Evolutionary conservation across 2,888 invertebrate species (phyloP), one percentile per base, ranked within the genome.

Genomic region (Watsonalla cultraria): DNA sequence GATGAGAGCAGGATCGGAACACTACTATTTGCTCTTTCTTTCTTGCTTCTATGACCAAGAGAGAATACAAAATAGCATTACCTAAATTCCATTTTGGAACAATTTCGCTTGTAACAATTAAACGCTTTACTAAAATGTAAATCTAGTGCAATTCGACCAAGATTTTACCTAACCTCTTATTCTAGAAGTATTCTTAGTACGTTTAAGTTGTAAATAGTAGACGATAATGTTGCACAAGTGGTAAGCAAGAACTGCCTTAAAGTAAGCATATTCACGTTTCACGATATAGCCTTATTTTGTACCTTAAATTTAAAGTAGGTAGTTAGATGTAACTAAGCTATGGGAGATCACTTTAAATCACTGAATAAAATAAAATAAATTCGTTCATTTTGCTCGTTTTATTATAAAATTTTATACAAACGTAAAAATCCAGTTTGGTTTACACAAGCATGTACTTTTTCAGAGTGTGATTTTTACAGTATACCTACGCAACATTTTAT

Each of bases 201-300:
- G 68, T 59, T 56, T 59, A 71, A 76, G 61, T 64, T 81, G 80
- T 83, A 84, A 64, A 84, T 83, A 86, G 60, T 82, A 80, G 73
- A 54, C 53, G 54, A 53, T 61, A 66, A 73, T 72, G 74, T 69
- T 76, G 78, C 83, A 82, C 81, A 72, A 84, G 82, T 78, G 82
- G 83, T 87, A 85, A 80, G 78, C 77, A 78, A 82, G 71, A 84
- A 88, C 86, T 89, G 87, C 89, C 89, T 89, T 90, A 89, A 74
- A 62, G 54, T 84, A 83, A 82, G 84, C 79, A 78, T 84, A 80
- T 79, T 86, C 87, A 88, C 88, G 75, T 85, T 77, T 84, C 89
- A 90, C 90, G 74, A 77, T 75, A 82, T 82, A 88, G 90, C 90
- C 90, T 90, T 90, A 90, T 90, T 90, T 89, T 89, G 72, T 87